Evolutionary conservation across 2,888 invertebrate genomes (phyloP).

Genomic region (Mesochorus sp.): DNA sequence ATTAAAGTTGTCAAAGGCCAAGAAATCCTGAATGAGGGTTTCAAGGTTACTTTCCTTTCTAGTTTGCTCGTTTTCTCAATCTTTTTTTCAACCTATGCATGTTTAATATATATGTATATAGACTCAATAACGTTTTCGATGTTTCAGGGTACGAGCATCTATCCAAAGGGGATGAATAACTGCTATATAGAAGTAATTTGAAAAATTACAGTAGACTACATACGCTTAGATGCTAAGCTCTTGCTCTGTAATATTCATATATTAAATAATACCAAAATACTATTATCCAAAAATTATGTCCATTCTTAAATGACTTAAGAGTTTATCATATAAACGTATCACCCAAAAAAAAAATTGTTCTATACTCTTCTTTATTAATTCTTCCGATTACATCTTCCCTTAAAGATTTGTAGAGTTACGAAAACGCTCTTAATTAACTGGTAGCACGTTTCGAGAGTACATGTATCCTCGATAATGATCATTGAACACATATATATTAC

Average conservation of each 20-base stretch:
- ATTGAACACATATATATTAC: background rate
- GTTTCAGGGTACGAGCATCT: background rate
- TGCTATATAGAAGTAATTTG: slow-evolving; percentile 71
- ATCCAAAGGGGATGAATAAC: slow-evolving; percentile 70
- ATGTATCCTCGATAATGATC: slow-evolving; percentile 37
- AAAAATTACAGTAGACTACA: slow-evolving; percentile 75
- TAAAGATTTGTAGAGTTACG: slow-evolving; percentile 39
- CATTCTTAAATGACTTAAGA: background rate
- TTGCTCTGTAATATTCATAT: background rate
- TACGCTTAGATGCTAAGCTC: slow-evolving; percentile 60
- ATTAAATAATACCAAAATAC: background rate
- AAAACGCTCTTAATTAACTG: slow-evolving; percentile 32
- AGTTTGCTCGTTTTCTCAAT: slow-evolving; percentile 19
- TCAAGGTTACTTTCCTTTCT: slow-evolving; percentile 72
- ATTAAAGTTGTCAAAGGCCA: slow-evolving; percentile 35
- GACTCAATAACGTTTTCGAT: background rate
- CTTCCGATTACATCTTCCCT: too few species aligned
- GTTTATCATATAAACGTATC: background rate
- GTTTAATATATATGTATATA: background rate
- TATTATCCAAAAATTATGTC: background rate
- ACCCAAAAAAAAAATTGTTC: background rate
- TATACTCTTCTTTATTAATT: background rate
- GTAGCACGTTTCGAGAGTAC: slow-evolving; percentile 15
- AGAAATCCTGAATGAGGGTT: slow-evolving; percentile 58
- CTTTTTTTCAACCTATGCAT: slow-evolving; percentile 13